phyloP scores from a whole-genome alignment of 1,140 invertebrate genomes.

The Drosophila obscura region DNA sequence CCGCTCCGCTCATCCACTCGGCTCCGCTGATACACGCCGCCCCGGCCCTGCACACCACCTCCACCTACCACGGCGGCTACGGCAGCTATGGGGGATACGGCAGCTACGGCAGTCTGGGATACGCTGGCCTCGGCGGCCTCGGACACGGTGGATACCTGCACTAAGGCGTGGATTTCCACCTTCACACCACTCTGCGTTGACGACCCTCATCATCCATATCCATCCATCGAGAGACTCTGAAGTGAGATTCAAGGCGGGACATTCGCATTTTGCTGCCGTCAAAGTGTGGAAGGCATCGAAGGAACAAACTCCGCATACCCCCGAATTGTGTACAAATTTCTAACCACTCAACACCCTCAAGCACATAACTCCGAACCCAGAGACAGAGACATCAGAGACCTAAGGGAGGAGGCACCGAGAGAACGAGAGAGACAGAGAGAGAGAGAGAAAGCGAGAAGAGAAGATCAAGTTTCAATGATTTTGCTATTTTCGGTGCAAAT shows the following conservation, averaged over 20 bases:
- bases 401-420: constrained; percentile 21
- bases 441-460: constrained; percentile 27
- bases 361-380: constrained; percentile 2
- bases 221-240: constrained; percentile 23
- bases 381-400: constrained; percentile 48
- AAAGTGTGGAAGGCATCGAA: constrained; percentile 38
- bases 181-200: constrained; percentile 30
- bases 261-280: constrained; percentile 66
- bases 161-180: constrained; percentile 22
- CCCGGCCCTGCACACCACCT: constrained; percentile 72
- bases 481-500: constrained; percentile 56
- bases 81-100: constrained; percentile 49
- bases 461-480: constrained; percentile 70
- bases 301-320: not conserved
- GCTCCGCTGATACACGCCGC: constrained; percentile 74
- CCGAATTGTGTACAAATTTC: constrained; percentile 46
- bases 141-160: constrained; percentile 64
- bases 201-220: constrained; percentile 31
- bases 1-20: constrained; percentile 71
- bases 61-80: constrained; percentile 70
- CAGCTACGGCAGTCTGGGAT: constrained; percentile 47
- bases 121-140: constrained; percentile 49
- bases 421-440: constrained; percentile 25
- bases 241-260: constrained; percentile 39
- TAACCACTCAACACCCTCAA: constrained; percentile 9